phyloP scores from a whole-genome alignment of 92 coral and sea anemone species.

The Porites evermanni region DNA sequence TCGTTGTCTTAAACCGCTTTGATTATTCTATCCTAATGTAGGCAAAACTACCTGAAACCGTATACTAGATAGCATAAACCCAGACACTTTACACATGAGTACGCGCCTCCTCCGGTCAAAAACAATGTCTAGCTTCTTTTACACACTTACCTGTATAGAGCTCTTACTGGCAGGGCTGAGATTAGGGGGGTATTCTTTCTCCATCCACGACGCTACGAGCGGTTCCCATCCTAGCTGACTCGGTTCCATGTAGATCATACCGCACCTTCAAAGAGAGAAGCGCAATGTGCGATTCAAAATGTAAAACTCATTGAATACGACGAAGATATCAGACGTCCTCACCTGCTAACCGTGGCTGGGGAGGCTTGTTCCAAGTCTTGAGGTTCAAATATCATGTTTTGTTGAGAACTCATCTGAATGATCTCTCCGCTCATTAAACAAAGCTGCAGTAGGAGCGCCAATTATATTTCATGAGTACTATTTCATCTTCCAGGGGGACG shows the following conservation, averaged over 20 bases:
- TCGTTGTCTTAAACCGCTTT: too few relatives aligned
- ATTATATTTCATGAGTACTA: background rate
- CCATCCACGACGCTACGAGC: slow-evolving; percentile 94
- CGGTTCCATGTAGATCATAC: slow-evolving; percentile 99
- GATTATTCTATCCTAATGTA: too few relatives aligned
- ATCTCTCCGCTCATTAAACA: slow-evolving; percentile 99
- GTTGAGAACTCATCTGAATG: slow-evolving; percentile 92
- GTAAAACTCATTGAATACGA: background rate
- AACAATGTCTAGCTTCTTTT: too few relatives aligned
- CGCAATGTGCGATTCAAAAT: background rate
- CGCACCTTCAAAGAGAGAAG: slow-evolving; percentile 67
- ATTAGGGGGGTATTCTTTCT: slow-evolving; percentile 81
- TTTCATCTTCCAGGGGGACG: too few relatives aligned
- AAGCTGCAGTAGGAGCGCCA: slow-evolving; percentile 57
- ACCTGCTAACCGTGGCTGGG: slow-evolving; percentile 99
- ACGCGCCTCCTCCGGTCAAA: too few relatives aligned
- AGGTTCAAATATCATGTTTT: slow-evolving; percentile 99
- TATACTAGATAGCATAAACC: too few relatives aligned
- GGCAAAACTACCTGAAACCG: too few relatives aligned
- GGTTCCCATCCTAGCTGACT: slow-evolving; percentile 91
- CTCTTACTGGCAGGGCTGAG: slow-evolving; percentile 71
- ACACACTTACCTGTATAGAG: slow-evolving; percentile 78
- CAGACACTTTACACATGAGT: too few relatives aligned
- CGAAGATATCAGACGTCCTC: background rate
- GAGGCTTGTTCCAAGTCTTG: slow-evolving; percentile 96